A percentile compares a stretch with the other conserved stretches of the same genome.
These are phyloP conservation scores for Platalea minor DNA, from an alignment of 2,797 vertebrate species.

Conservation along the genomic window DNA sequence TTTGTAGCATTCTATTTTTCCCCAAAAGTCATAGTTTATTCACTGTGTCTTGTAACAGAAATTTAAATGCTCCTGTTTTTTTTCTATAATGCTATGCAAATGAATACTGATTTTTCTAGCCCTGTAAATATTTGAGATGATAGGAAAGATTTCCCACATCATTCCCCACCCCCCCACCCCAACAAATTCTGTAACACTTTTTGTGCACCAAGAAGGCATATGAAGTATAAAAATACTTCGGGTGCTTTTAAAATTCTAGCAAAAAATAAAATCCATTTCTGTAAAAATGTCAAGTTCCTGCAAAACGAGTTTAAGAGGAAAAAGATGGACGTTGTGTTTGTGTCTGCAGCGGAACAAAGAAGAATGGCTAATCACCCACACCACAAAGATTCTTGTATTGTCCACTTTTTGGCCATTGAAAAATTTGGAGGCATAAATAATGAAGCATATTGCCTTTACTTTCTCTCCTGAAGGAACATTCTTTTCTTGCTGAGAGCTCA, in stretches of 20 bases:
- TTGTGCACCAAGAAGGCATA: background rate
- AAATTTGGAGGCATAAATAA: constrained; percentile 14
- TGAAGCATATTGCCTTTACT: background rate
- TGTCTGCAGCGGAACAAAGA: background rate
- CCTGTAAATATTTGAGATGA: constrained; percentile 16
- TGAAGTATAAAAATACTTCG: background rate
- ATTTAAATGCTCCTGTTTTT: constrained; percentile 10
- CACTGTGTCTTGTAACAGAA: background rate
- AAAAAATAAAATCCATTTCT: background rate
- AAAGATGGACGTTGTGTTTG: background rate
- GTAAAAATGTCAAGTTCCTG: background rate
- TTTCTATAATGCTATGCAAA: background rate
- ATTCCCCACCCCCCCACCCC: background rate
- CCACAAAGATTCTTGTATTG: background rate
- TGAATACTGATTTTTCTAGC: constrained; percentile 26
- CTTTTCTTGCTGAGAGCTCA: background rate
- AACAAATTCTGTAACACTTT: background rate
- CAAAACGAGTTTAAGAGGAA: background rate
- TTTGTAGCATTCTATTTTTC: background rate
- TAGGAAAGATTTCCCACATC: background rate
- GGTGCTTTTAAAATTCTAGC: background rate
- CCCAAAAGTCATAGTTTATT: background rate
- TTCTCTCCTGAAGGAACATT: background rate
- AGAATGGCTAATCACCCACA: background rate
- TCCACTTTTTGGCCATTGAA: background rate